Evolutionary conservation across 2,797 vertebrate species (phyloP).

Genomic region (Chiroxiphia lanceolata): DNA sequence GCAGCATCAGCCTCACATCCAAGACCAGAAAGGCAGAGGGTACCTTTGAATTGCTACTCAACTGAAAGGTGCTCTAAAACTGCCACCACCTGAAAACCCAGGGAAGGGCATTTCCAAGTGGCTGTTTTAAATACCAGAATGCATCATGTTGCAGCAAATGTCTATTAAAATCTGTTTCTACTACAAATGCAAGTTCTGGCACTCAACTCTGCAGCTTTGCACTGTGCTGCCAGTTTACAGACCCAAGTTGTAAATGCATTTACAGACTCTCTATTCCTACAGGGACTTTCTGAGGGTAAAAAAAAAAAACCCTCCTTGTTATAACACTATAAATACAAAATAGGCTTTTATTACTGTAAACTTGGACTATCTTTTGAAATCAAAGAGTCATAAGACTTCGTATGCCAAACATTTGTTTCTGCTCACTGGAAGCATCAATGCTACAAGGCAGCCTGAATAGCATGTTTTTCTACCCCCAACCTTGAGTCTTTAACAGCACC

Average conservation of each 20-base stretch:
- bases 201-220: neutral
- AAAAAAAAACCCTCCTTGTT: neutral
- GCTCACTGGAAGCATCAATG: neutral
- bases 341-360: neutral
- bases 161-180: neutral
- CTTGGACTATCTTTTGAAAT: neutral
- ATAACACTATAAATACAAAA: slow-evolving; percentile 11
- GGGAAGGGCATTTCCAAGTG: neutral
- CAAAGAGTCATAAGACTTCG: neutral
- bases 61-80: neutral
- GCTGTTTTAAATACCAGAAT: neutral
- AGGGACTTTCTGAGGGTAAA: neutral
- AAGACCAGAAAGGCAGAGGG: neutral
- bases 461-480: neutral
- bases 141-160: neutral
- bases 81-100: neutral
- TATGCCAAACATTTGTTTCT: neutral
- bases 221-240: neutral
- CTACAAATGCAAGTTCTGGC: neutral
- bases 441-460: neutral
- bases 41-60: neutral
- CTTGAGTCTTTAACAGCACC: neutral
- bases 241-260: neutral
- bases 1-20: neutral
- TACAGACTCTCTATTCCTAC: neutral